Evolutionary conservation across 2,888 invertebrate species (phyloP).

Genomic region (Nephrotoma flavescens): DNA sequence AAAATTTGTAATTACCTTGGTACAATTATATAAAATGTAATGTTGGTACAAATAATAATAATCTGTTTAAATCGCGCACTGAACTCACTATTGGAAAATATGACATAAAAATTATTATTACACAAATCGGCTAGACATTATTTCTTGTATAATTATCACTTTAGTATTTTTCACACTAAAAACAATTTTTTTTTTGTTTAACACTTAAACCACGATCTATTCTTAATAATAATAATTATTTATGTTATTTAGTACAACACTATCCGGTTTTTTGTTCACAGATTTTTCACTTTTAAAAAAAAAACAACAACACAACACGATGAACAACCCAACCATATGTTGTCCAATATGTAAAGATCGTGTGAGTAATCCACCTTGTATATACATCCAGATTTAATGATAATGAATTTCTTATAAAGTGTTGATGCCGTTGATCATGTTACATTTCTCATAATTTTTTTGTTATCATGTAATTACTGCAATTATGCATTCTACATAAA

Average conservation of each 20-base stretch:
- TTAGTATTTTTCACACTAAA: background rate
- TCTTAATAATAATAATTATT: background rate
- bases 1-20: background rate
- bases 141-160: background rate
- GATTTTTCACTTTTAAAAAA: background rate
- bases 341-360: background rate
- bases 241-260: background rate
- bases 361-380: background rate
- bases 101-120: background rate
- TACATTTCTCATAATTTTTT: background rate
- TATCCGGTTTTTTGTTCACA: background rate
- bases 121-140: background rate
- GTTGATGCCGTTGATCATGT: background rate
- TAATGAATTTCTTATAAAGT: background rate
- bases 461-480: background rate
- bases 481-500: background rate
- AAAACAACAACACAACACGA: background rate
- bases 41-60: background rate
- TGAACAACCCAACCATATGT: background rate
- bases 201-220: background rate
- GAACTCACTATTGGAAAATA: background rate
- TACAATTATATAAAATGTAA: background rate
- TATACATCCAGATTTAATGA: background rate
- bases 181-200: background rate
- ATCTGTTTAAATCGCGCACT: background rate